Evolutionary conservation across 2,797 vertebrate genomes (phyloP).

Genomic region (Coregonus ussuriensis): DNA sequence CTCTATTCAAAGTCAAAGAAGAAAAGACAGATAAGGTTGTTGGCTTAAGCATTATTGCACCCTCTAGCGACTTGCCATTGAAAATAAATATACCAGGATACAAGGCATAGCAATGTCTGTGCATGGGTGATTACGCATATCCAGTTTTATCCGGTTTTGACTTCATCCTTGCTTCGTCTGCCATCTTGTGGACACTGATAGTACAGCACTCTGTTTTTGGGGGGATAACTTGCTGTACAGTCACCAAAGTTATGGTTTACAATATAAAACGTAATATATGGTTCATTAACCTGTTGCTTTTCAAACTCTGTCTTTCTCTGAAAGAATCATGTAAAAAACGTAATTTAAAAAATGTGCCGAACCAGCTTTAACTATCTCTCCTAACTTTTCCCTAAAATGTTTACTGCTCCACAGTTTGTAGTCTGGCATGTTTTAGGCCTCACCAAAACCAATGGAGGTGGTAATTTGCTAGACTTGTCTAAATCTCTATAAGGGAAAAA

Average conservation of each 20-base stretch:
- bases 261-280: background rate
- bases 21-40: constrained; percentile 15
- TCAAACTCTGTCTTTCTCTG: background rate
- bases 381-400: background rate
- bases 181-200: constrained; percentile 41
- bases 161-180: constrained; percentile 21
- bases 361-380: background rate
- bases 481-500: background rate
- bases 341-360: background rate
- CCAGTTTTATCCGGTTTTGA: constrained; percentile 34
- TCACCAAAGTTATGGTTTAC: background rate
- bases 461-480: background rate
- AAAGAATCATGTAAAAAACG: no score
- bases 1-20: background rate
- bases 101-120: background rate
- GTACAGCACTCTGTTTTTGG: constrained; percentile 13
- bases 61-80: constrained; percentile 24
- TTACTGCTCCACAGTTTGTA: background rate
- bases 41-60: constrained; percentile 21
- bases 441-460: background rate
- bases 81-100: background rate
- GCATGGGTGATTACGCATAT: constrained; percentile 9
- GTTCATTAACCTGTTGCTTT: background rate
- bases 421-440: background rate
- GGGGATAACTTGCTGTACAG: background rate